These are phyloP conservation scores for Paramisgurnus dabryanus DNA, from an alignment of 2,113 vertebrate genomes.

Conservation along the genomic window DNA sequence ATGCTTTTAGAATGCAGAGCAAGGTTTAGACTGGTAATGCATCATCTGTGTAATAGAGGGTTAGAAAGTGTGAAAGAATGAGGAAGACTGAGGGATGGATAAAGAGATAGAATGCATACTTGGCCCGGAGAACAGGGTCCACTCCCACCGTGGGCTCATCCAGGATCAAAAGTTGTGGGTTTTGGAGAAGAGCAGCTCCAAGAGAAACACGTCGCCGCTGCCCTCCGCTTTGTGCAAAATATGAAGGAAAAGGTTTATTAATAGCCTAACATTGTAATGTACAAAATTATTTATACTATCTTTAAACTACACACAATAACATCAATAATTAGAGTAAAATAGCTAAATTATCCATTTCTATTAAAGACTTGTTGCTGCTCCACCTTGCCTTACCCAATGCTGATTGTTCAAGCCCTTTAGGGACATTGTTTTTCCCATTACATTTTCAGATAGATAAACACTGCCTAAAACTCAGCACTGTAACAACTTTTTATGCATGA, in stretches of 20 bases:
- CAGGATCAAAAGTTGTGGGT: slow-evolving; percentile 77
- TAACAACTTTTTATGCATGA: neutral
- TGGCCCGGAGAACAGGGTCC: slow-evolving; percentile 76
- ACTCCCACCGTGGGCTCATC: slow-evolving; percentile 81
- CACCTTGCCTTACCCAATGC: neutral
- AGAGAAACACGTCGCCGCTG: slow-evolving; percentile 76
- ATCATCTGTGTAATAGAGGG: neutral
- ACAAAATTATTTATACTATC: too few species aligned
- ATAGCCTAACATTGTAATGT: neutral
- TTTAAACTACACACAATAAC: too few species aligned
- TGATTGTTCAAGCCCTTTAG: neutral
- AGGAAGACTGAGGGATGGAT: neutral
- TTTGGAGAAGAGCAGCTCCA: slow-evolving; percentile 77
- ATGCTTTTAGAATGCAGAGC: neutral
- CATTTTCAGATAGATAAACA: neutral
- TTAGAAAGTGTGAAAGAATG: neutral
- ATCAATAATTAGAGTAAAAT: too few species aligned
- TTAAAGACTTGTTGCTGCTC: neutral
- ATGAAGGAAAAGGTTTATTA: neutral
- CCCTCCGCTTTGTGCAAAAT: slow-evolving; percentile 67
- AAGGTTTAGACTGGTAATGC: neutral
- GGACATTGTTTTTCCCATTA: neutral
- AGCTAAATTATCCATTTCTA: neutral
- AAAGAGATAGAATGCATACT: slow-evolving; percentile 59
- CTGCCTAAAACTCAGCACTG: neutral